Evolutionary conservation across 2,888 invertebrate genomes (phyloP).

Genomic region (Trichogramma evanescens): DNA sequence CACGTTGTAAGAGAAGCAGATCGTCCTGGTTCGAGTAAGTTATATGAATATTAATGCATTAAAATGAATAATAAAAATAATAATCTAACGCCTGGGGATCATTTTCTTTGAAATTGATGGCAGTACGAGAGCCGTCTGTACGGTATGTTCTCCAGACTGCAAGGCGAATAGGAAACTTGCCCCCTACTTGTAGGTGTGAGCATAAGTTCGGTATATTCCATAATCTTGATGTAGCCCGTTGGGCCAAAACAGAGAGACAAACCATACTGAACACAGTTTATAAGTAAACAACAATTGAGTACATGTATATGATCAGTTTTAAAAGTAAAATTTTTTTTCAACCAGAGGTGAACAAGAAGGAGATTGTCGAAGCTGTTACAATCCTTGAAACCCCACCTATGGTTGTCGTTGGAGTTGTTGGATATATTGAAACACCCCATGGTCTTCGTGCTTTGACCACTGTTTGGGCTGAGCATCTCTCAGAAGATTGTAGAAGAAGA

Average conservation of each 20-base stretch:
- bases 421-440: conserved; percentile 98
- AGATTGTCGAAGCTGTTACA: conserved; percentile 98
- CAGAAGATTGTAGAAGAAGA: conserved; percentile 95
- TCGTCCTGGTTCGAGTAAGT: conserved; percentile 95
- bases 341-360: conserved; percentile 97
- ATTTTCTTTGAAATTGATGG: conserved; percentile 25
- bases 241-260: conserved; percentile 62
- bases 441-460: conserved; percentile 92
- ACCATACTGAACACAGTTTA: conserved; percentile 62
- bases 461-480: conserved; percentile 97
- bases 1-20: conserved; percentile 98
- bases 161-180: conserved; percentile 57
- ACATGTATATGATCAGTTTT: conserved; percentile 3
- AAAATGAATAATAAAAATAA: background rate
- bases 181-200: conserved; percentile 51
- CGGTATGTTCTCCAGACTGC: conserved; percentile 54
- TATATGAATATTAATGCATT: background rate
- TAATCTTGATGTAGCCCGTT: conserved; percentile 64
- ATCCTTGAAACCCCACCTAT: conserved; percentile 97
- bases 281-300: background rate
- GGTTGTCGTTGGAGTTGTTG: conserved; percentile 94
- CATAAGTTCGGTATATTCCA: conserved; percentile 66
- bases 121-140: conserved; percentile 43
- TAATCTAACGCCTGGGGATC: background rate
- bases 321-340: conserved; percentile 13